phyloP scores from a whole-genome alignment of 2,797 vertebrate species.

The Helicolenus hilgendorfi region DNA sequence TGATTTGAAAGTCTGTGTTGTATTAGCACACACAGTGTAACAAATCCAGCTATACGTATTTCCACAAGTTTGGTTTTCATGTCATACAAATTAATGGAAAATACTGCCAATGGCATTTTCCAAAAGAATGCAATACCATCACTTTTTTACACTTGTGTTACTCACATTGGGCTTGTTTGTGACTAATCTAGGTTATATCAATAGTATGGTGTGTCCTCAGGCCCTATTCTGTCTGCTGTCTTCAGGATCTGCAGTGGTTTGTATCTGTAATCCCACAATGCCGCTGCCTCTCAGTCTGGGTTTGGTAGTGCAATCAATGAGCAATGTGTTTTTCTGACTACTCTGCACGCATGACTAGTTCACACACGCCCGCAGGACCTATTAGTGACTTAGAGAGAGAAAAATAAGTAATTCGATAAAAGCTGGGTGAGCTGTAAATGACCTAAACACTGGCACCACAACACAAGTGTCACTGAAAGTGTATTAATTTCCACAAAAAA shows the following conservation, averaged over 20 bases:
- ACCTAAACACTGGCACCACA: conserved; percentile 26
- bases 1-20: background rate
- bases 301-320: conserved; percentile 44
- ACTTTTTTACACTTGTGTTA: background rate
- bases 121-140: background rate
- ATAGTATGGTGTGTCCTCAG: background rate
- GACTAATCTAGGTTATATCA: background rate
- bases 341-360: conserved; percentile 35
- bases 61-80: background rate
- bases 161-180: background rate
- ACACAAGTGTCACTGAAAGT: conserved; percentile 5
- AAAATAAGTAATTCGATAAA: conserved; percentile 14
- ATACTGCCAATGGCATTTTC: background rate
- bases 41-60: background rate
- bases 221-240: background rate
- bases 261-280: conserved; percentile 20
- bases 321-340: conserved; percentile 21
- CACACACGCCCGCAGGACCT: conserved; percentile 11
- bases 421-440: conserved; percentile 42
- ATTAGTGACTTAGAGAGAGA: background rate
- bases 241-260: conserved; percentile 3
- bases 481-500: background rate
- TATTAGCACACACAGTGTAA: background rate
- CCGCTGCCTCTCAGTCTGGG: conserved; percentile 1
- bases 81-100: background rate